Conservation (phyloP, 2,797 vertebrate genomes). For the Bradypus variegatus region DNA sequence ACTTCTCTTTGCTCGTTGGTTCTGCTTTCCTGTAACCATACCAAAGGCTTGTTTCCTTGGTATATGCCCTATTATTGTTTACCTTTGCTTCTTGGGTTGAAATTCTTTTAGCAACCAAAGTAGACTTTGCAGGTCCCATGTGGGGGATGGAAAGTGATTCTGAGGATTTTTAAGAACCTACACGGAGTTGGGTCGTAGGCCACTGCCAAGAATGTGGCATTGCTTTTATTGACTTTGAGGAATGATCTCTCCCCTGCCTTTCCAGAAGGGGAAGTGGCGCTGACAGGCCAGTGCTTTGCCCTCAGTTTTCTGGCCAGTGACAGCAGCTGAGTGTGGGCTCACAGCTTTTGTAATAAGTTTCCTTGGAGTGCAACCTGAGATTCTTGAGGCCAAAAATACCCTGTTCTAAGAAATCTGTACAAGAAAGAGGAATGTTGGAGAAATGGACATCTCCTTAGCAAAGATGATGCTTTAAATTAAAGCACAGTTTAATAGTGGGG, state of each 20-base stretch:
- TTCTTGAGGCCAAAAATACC: background rate
- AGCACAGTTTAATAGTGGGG: background rate
- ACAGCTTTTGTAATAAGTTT: background rate
- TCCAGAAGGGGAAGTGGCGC: background rate
- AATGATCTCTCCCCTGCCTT: background rate
- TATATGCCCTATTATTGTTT: background rate
- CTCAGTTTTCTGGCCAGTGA: background rate
- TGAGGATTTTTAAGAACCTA: background rate
- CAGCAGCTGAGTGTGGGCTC: background rate
- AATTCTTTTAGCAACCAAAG: background rate
- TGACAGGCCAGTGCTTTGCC: background rate
- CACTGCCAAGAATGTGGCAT: background rate
- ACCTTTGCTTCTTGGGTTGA: background rate
- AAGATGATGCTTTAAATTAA: background rate
- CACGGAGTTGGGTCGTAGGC: background rate
- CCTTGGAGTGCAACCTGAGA: background rate
- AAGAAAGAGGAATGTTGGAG: background rate
- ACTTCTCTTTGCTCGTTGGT: background rate
- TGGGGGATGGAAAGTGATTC: background rate
- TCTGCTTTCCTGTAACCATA: background rate
- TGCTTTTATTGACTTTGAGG: constrained; percentile 11
- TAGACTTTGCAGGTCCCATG: background rate
- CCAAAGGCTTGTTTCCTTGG: background rate
- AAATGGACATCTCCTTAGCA: background rate
- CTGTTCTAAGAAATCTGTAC: background rate